phyloP scores from a whole-genome alignment of 2,113 vertebrate genomes.

The Ophthalmotilapia sp. region DNA sequence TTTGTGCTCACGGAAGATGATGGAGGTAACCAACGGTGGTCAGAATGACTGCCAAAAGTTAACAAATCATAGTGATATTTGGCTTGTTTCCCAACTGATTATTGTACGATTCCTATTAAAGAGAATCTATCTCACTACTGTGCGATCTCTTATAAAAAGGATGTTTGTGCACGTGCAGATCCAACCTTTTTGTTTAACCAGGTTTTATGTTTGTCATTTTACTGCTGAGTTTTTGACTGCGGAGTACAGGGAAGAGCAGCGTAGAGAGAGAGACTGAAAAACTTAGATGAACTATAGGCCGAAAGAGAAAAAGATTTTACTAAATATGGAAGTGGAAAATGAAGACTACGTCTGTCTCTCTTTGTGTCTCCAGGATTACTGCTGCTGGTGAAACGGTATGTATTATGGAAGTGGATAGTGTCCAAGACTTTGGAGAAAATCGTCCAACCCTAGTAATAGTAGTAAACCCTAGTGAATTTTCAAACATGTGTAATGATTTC shows the following conservation, averaged over 20 bases:
- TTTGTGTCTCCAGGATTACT: background rate
- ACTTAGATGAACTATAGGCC: background rate
- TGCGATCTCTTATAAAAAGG: background rate
- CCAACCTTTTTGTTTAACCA: background rate
- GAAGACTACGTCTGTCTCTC: background rate
- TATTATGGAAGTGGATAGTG: background rate
- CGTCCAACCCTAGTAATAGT: background rate
- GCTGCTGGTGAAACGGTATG: background rate
- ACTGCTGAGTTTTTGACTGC: background rate
- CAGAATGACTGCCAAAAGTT: background rate
- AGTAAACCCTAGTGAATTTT: background rate
- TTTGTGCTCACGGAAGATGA: background rate
- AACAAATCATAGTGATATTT: background rate
- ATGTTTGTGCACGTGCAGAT: background rate
- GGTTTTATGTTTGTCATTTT: background rate
- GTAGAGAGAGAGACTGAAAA: background rate
- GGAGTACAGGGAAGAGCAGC: background rate
- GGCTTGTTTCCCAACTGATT: background rate
- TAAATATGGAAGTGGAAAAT: background rate
- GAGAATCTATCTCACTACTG: background rate
- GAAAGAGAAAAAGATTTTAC: background rate
- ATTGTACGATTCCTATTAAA: background rate
- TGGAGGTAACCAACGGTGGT: background rate
- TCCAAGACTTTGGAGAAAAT: background rate
- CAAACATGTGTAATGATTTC: background rate